Base-by-base conservation (phyloP, 2,888 invertebrate species). In the Conomelus anceps region DNA sequence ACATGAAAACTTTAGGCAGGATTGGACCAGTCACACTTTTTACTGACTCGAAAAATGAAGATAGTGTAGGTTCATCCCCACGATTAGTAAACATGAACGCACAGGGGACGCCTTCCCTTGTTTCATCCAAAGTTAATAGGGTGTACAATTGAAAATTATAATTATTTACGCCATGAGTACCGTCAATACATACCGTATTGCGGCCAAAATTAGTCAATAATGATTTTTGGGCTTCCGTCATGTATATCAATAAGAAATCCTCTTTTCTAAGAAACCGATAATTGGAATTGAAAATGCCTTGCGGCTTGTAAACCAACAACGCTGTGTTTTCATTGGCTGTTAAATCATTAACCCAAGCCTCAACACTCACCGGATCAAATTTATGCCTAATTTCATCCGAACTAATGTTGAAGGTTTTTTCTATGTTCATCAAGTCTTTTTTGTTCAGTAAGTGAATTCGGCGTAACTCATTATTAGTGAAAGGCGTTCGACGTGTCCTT, bases 401-500 rank as follows among this genome's bases (percentile, higher is more conserved):
- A 29, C 90, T 90, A 4, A 92, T 85, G 24, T 91, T 91, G 88
- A 90, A 92, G 34, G 86, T 89, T 3, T 87, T 26, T 89, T 91
- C 91, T 84, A 92, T 92, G 86, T 92, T 92, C 84, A 89, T 88
- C 22, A 92, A 88, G 89, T 92, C 92, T 89, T 92, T 92, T 90
- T 90, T 91, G 22, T 91, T 92, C 6, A 91, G 41, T 63, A 92
- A 88, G 89, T 92, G 91, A 9, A 92, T 89, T n/a, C 91, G 24
- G 85, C 91, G 90, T 22, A 91, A 90, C n/a, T 89, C 88, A 20
- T 86, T 89, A n/a, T 87, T 89, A 17, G 87, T 22, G 9, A 90
- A 22, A 26, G 91, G 20, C 20, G 84, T 41, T 11, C 87, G 22
- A 22, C 87, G 26, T 23, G 86, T 34, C 7, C 89, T 41, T 86